phyloP scores from a whole-genome alignment of 2,888 invertebrate species.

The Callosobruchus maculatus region DNA sequence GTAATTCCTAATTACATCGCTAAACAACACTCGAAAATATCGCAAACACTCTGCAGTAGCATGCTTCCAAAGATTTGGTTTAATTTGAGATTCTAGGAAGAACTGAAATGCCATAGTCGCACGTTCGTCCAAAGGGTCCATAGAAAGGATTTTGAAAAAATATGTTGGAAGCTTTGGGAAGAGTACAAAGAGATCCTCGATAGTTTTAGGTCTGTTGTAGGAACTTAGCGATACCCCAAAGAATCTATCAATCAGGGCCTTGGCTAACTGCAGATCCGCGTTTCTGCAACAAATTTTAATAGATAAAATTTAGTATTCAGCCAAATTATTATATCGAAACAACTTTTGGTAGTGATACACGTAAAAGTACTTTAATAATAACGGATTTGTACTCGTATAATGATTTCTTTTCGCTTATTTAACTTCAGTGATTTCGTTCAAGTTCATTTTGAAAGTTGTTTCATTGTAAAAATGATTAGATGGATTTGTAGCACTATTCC shows the following conservation, averaged over 20 bases:
- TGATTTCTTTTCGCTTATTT: no score
- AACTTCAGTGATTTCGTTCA: no score
- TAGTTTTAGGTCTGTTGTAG: slow-evolving; percentile 27
- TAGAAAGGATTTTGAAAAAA: slow-evolving; percentile 25
- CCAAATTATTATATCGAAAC: background rate
- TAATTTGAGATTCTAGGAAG: slow-evolving; percentile 31
- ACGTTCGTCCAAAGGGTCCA: slow-evolving; percentile 22
- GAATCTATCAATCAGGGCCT: slow-evolving; percentile 32
- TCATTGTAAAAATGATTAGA: no score
- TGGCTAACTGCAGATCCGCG: slow-evolving; percentile 30
- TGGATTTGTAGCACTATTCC: no score
- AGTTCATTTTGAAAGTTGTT: no score
- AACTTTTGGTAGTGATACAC: no score
- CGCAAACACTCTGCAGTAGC: slow-evolving; percentile 11
- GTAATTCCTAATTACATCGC: slow-evolving; percentile 24
- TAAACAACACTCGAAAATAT: slow-evolving; percentile 22
- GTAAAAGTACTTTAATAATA: no score
- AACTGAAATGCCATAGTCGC: slow-evolving; percentile 31
- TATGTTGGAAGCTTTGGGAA: slow-evolving; percentile 24
- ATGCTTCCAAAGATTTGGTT: slow-evolving; percentile 16
- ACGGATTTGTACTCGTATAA: no score
- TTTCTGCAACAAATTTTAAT: slow-evolving; percentile 21
- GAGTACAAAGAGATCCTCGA: slow-evolving; percentile 28
- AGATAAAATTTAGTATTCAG: background rate
- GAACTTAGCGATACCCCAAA: slow-evolving; percentile 28